Evolutionary conservation across 2,113 vertebrate species (phyloP), one percentile per base, ranked within the genome.

Genomic region (Bungarus multicinctus): DNA sequence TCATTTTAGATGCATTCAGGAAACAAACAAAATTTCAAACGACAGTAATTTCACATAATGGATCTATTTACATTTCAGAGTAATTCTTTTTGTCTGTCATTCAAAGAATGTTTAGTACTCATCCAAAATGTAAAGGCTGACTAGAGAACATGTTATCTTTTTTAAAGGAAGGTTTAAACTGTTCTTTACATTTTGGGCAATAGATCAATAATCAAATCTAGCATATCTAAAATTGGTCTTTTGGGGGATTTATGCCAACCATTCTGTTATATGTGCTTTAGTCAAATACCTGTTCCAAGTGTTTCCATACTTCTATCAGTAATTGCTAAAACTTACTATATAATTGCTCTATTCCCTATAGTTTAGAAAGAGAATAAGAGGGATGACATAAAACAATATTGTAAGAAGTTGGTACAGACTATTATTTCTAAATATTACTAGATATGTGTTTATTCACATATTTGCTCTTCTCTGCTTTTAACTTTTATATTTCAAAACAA

Each of bases 21-120:
- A 90, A 89, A 86, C 20, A n/a, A 23, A 92, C 43, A 16, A 89
- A 50, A 86, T 93, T 50, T 81, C 45, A 87, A 85, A 93, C 50
- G 2, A n/a, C 86, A 54, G 22, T 45, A 18, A 8, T 6, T 92
- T 85, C 20, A 86, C 30, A 93, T 87, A 60, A 87, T 87, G 55
- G 25, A 64, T 53, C n/a, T 53, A 23, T n/a, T 90, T 25, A n/a
- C 43, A 64, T 11, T 86, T 52, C 52, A 57, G 52, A 89, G 47
- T 30, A 57, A 50, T 45, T 11, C 52, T 47, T 92, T 27, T 74
- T 50, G 25, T 53, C 12, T 39, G 22, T 22, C 25, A 22, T 54
- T 16, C 57, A 89, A 89, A 89, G 50, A 92, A 85, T 2, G 47
- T 22, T 30, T 27, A 27, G 23, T 18, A 39, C n/a, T 60, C 45